Conservation (phyloP, 2,888 invertebrate genomes). For the Stramonita haemastoma region DNA sequence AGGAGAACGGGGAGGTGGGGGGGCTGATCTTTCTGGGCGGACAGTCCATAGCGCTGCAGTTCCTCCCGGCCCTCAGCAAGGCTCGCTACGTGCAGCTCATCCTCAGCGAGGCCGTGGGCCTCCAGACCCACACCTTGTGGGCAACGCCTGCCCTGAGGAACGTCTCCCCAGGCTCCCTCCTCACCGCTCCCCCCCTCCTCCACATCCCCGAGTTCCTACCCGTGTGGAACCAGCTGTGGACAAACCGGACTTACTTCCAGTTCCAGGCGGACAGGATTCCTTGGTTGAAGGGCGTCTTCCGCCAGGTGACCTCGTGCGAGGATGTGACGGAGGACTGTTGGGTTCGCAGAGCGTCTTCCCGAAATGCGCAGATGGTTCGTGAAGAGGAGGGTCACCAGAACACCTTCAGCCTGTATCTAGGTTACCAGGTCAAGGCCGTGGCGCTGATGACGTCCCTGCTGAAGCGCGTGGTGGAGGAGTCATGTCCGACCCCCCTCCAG, state of each 20-base stretch:
- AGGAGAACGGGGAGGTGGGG: not conserved
- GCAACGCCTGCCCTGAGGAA: no score
- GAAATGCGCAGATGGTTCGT: not conserved
- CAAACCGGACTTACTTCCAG: not conserved
- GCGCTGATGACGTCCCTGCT: conserved; percentile 23
- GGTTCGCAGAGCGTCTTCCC: not conserved
- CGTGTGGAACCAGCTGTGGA: conserved; percentile 16
- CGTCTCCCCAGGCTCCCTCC: not conserved
- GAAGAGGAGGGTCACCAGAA: not conserved
- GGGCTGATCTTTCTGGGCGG: conserved; percentile 8
- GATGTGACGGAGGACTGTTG: not conserved
- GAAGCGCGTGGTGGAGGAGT: not conserved
- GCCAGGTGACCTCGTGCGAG: not conserved
- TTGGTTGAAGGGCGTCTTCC: not conserved
- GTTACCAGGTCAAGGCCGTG: conserved; percentile 30
- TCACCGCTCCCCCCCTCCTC: not conserved
- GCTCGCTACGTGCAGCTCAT: conserved; percentile 6
- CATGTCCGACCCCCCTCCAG: not conserved
- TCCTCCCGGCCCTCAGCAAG: not conserved
- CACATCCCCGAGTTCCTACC: not conserved
- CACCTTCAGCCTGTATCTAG: not conserved
- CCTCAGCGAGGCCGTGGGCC: conserved; percentile 28
- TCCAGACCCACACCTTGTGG: not conserved
- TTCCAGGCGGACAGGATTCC: not conserved
- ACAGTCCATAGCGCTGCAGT: not conserved